Evolutionary conservation across 2,113 vertebrate genomes (phyloP).

Genomic region (Osmerus eperlanus): DNA sequence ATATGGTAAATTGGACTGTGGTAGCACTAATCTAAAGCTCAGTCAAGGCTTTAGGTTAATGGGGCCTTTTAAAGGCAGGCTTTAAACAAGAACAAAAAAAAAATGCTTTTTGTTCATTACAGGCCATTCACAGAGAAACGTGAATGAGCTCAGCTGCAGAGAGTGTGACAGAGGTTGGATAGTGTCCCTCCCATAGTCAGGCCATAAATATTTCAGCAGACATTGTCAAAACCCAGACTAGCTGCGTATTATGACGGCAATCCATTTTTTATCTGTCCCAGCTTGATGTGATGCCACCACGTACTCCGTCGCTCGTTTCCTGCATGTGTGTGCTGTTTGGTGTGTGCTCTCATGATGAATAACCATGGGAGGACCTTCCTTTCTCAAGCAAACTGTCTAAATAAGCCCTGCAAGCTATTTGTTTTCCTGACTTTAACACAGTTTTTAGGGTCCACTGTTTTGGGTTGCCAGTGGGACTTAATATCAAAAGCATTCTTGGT

Average conservation of each 20-base stretch:
- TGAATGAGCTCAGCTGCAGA: neutral
- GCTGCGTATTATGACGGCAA: constrained; percentile 36
- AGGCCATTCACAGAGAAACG: neutral
- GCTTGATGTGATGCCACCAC: constrained; percentile 24
- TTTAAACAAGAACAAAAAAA: neutral
- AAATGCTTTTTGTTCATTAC: neutral
- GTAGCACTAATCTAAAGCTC: too few species aligned
- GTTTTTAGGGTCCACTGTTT: constrained; percentile 30
- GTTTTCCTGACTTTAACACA: constrained; percentile 37
- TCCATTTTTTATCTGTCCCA: constrained; percentile 37
- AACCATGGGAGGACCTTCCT: constrained; percentile 33
- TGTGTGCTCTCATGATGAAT: constrained; percentile 27
- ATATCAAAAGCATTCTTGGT: constrained; percentile 24
- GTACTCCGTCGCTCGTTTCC: constrained; percentile 13
- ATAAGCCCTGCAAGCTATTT: constrained; percentile 36
- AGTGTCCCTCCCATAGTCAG: constrained; percentile 29
- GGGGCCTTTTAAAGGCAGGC: neutral
- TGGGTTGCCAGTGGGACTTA: constrained; percentile 17
- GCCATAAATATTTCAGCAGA: constrained; percentile 50
- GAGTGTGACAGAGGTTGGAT: constrained; percentile 8
- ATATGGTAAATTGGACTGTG: too few species aligned
- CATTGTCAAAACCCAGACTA: constrained; percentile 40
- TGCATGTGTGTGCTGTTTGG: neutral
- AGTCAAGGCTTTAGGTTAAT: neutral
- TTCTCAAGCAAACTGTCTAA: constrained; percentile 52